phyloP scores from a whole-genome alignment of 1,140 invertebrate genomes.

The Drosophila lowei region DNA sequence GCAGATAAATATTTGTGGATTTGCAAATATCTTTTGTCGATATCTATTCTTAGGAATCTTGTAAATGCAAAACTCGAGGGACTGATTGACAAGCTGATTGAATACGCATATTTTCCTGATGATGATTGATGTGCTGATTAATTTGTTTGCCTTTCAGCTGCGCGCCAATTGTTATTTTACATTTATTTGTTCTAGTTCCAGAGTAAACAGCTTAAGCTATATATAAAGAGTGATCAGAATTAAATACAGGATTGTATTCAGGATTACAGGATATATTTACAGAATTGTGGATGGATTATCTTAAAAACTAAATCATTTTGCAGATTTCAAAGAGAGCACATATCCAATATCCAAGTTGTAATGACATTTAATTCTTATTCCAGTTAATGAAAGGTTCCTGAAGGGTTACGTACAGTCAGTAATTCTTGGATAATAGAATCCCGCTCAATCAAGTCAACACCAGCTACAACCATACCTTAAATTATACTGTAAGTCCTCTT shows the following conservation, averaged over 20 bases:
- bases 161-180: not conserved
- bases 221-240: not conserved
- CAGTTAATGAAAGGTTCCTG: not conserved
- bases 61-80: slow-evolving; percentile 24
- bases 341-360: too few species aligned
- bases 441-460: too few species aligned
- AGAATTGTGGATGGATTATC: too few species aligned
- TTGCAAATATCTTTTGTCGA: not conserved
- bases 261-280: too few species aligned
- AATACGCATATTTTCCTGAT: slow-evolving; percentile 34
- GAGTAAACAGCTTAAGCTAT: not conserved
- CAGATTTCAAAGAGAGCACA: too few species aligned
- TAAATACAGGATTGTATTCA: too few species aligned
- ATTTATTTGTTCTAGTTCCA: slow-evolving; percentile 7
- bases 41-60: not conserved
- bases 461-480: slow-evolving; percentile 3
- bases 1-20: slow-evolving; percentile 28
- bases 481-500: slow-evolving; percentile 2
- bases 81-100: slow-evolving; percentile 52
- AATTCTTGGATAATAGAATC: too few species aligned
- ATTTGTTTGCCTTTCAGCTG: slow-evolving; percentile 23
- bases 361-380: too few species aligned
- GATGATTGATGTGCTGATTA: slow-evolving; percentile 54
- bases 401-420: not conserved
- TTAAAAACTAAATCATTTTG: too few species aligned